Conservation (phyloP, 2,113 vertebrate species). For the Thamnophis sirtalis region DNA sequence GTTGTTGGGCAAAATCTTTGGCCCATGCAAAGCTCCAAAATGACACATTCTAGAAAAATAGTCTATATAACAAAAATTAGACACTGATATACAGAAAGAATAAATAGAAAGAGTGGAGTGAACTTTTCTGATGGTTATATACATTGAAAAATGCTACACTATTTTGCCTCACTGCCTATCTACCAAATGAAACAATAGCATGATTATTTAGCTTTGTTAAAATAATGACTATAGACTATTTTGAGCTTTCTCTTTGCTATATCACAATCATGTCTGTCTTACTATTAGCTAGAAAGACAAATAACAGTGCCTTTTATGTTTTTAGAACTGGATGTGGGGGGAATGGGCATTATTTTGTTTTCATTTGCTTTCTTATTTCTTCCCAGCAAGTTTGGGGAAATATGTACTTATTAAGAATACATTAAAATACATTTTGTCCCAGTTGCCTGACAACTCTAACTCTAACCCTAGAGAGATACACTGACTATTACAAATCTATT, state of each 20-base stretch:
- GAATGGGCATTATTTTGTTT: neutral
- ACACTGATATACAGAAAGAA: neutral
- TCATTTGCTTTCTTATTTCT: neutral
- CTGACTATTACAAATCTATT: neutral
- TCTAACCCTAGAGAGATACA: neutral
- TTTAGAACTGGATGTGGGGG: neutral
- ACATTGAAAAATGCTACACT: neutral
- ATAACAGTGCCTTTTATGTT: neutral
- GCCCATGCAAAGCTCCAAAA: neutral
- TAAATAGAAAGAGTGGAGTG: neutral
- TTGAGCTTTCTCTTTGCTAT: neutral
- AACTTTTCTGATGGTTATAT: neutral
- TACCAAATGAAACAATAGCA: neutral
- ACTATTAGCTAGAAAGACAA: neutral
- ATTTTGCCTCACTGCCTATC: neutral
- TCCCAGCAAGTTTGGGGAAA: neutral
- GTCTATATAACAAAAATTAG: neutral
- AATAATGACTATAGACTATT: neutral
- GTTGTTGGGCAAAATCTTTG: neutral
- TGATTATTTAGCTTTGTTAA: neutral
- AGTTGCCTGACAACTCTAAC: neutral
- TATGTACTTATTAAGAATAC: neutral
- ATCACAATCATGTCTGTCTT: neutral
- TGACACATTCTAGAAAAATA: neutral
- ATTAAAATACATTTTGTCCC: neutral